Evolutionary conservation across 2,113 vertebrate species (phyloP).

Genomic region (Vidua chalybeata): DNA sequence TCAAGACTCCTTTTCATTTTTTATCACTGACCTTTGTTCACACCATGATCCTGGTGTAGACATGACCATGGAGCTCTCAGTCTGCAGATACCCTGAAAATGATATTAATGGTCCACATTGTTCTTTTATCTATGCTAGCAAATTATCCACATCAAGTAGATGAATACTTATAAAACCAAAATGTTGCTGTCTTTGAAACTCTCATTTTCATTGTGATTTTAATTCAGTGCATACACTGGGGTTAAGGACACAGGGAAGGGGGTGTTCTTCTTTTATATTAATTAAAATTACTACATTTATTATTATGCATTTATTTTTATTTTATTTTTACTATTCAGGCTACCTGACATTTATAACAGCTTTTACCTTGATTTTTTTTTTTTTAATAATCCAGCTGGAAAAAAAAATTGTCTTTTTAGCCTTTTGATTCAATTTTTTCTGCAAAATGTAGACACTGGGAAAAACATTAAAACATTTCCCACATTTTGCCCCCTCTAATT

Average conservation of each 20-base stretch:
- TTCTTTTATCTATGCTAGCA: neutral
- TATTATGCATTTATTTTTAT: neutral
- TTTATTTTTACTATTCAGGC: neutral
- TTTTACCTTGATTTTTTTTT: neutral
- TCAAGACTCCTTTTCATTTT: neutral
- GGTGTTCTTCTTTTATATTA: neutral
- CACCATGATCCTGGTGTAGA: neutral
- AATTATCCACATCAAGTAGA: neutral
- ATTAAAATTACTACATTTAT: neutral
- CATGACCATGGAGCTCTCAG: neutral
- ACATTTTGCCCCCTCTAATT: neutral
- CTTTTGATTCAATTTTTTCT: neutral
- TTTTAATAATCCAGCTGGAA: neutral
- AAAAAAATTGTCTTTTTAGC: neutral
- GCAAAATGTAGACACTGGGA: neutral
- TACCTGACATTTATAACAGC: neutral
- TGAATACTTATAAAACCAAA: neutral
- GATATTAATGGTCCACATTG: neutral
- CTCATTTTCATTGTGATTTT: neutral
- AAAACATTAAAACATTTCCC: conserved; percentile 12
- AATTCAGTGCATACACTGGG: neutral
- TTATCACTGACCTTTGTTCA: neutral
- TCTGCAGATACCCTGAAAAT: neutral
- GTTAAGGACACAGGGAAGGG: neutral
- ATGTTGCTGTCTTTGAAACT: neutral